Conservation (phyloP, 2,888 invertebrate genomes). For the Xanthorhoe spadicearia region DNA sequence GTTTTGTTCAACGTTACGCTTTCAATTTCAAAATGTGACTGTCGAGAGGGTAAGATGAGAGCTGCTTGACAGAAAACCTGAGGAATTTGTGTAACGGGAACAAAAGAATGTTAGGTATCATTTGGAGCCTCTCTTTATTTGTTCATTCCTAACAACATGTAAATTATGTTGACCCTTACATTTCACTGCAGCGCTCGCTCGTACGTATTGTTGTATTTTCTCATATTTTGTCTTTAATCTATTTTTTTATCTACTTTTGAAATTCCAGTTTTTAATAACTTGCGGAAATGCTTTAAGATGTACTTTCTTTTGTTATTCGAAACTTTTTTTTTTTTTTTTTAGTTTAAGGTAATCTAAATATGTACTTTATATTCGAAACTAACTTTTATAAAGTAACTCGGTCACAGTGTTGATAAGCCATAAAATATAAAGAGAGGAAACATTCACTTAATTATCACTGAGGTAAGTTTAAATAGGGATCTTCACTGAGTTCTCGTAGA, state of each 20-base stretch:
- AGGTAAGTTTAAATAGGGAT: not conserved
- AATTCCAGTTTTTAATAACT: too few relatives aligned
- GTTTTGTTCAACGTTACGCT: conserved; percentile 30
- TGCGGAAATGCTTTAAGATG: too few relatives aligned
- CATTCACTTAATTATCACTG: not conserved
- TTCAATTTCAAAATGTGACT: conserved; percentile 23
- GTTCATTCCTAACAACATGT: not conserved
- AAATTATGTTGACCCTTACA: not conserved
- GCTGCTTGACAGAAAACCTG: conserved; percentile 17
- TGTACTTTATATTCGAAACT: not conserved
- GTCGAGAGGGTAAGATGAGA: conserved; percentile 18
- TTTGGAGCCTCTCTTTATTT: not conserved
- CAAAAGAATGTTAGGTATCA: conserved; percentile 13
- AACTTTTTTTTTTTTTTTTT: too few relatives aligned
- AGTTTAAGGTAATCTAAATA: too few relatives aligned
- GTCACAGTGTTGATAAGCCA: too few relatives aligned
- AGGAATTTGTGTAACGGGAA: conserved; percentile 16
- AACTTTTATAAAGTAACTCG: not conserved
- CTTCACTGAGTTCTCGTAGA: not conserved
- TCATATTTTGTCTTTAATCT: too few relatives aligned
- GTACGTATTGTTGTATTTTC: too few relatives aligned
- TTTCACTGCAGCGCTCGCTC: too few relatives aligned
- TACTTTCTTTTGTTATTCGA: too few relatives aligned
- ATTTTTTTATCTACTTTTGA: too few relatives aligned
- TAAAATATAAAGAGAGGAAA: not conserved